A percentile compares a stretch with the other conserved stretches of the same genome.
Evolutionary conservation across 2,888 invertebrate species (phyloP).

Genomic region (Hydrotaea cyrtoneurina): DNA sequence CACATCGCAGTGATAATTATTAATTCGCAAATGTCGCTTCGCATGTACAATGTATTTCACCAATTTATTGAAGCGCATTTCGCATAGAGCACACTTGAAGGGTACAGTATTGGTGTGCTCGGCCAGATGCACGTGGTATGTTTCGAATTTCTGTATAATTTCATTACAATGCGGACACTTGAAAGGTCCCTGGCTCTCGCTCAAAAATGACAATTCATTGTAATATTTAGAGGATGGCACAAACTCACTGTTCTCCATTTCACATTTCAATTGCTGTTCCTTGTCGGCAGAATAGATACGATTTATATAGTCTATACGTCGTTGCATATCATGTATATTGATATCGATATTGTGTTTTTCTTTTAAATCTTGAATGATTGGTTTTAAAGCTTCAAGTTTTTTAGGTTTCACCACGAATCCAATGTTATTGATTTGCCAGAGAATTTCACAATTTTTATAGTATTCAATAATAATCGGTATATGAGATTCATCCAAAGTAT

Average conservation of each 20-base stretch:
- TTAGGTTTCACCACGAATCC: conserved; percentile 35
- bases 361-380: conserved; percentile 36
- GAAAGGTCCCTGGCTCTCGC: conserved; percentile 33
- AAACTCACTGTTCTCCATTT: conserved; percentile 38
- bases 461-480: conserved; percentile 30
- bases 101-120: not conserved
- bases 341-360: conserved; percentile 21
- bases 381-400: conserved; percentile 18
- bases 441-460: conserved; percentile 42
- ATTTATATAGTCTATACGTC: conserved; percentile 37
- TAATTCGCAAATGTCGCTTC: conserved; percentile 18
- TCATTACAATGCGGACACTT: conserved; percentile 24
- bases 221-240: conserved; percentile 36
- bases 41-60: conserved; percentile 15
- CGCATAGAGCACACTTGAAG: conserved; percentile 29
- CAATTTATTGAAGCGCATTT: conserved; percentile 18
- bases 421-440: conserved; percentile 48
- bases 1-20: conserved; percentile 6
- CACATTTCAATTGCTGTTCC: conserved; percentile 37
- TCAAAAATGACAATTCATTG: conserved; percentile 10
- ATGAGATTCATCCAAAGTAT: conserved; percentile 36
- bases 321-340: conserved; percentile 26
- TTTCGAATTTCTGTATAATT: conserved; percentile 17
- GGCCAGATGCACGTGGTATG: conserved; percentile 9
- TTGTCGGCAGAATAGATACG: conserved; percentile 35